Percentiles rank a stretch among this genome's conserved stretches.
Evolutionary conservation across 2,797 vertebrate species (phyloP).

Genomic region (Sebastes taczanowskii): DNA sequence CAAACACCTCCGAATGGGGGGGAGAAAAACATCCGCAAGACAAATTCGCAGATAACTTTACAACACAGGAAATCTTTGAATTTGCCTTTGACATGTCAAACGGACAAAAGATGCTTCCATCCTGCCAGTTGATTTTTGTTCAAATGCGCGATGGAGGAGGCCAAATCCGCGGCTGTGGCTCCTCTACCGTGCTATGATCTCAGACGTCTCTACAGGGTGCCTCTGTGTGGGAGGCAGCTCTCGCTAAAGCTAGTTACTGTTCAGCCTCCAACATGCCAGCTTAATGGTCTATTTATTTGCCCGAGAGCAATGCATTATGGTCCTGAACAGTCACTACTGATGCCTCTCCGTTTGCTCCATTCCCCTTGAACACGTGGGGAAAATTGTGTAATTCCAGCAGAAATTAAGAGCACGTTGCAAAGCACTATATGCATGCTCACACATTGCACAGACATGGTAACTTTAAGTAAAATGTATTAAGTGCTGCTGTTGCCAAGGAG

Average conservation of each 20-base stretch:
- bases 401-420: constrained; percentile 21
- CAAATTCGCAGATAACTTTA: constrained; percentile 53
- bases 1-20: constrained; percentile 33
- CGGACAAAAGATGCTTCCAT: constrained; percentile 52
- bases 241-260: constrained; percentile 77
- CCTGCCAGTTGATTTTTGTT: constrained; percentile 55
- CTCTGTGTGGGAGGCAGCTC: constrained; percentile 67
- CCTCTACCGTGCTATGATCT: constrained; percentile 55
- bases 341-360: constrained; percentile 62
- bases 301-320: constrained; percentile 76
- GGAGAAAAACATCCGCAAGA: constrained; percentile 40
- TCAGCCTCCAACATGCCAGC: constrained; percentile 74
- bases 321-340: constrained; percentile 66
- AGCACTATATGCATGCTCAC: constrained; percentile 7
- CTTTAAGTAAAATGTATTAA: constrained; percentile 56
- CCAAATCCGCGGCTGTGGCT: constrained; percentile 54
- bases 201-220: constrained; percentile 61
- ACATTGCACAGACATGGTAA: constrained; percentile 18
- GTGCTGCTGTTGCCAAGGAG: constrained; percentile 68
- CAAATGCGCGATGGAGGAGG: constrained; percentile 48
- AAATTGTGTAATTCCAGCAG: constrained; percentile 43
- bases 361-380: constrained; percentile 42
- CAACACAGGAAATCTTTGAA: constrained; percentile 49
- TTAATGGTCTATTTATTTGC: constrained; percentile 82
- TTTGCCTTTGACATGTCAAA: constrained; percentile 63